A percentile compares a stretch with the other conserved stretches of the same genome.
phyloP scores from a whole-genome alignment of 1,140 invertebrate genomes.

The Rhyacophila brunnea region DNA sequence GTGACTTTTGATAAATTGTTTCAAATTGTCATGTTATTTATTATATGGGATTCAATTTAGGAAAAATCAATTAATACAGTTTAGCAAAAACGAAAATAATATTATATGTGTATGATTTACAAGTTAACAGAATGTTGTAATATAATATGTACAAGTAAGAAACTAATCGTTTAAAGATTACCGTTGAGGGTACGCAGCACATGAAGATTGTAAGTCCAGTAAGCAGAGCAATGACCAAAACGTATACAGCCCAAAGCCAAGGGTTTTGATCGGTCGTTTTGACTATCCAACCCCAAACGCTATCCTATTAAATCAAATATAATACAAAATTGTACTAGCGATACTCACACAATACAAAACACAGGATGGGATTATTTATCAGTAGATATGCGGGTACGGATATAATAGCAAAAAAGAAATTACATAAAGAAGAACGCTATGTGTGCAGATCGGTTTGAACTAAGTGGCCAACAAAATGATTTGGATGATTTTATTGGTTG shows the following conservation, averaged over 20 bases:
- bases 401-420: too few species aligned
- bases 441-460: not conserved
- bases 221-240: constrained; percentile 77
- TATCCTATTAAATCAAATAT: constrained; percentile 64
- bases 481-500: constrained; percentile 12
- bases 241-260: constrained; percentile 86
- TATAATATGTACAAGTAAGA: too few species aligned
- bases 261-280: constrained; percentile 85
- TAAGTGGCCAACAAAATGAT: not conserved
- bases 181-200: constrained; percentile 71
- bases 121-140: too few species aligned
- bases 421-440: too few species aligned
- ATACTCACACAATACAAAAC: not conserved
- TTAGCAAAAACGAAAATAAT: too few species aligned
- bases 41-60: too few species aligned
- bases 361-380: too few species aligned
- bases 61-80: too few species aligned
- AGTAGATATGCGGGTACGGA: too few species aligned
- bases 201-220: constrained; percentile 76
- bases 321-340: constrained; percentile 7
- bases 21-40: too few species aligned
- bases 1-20: too few species aligned
- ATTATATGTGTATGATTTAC: too few species aligned
- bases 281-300: constrained; percentile 74
- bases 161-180: constrained; percentile 37